These are phyloP conservation scores for Chrosomus eos DNA, from an alignment of 2,797 vertebrate species.

Conservation along the genomic window DNA sequence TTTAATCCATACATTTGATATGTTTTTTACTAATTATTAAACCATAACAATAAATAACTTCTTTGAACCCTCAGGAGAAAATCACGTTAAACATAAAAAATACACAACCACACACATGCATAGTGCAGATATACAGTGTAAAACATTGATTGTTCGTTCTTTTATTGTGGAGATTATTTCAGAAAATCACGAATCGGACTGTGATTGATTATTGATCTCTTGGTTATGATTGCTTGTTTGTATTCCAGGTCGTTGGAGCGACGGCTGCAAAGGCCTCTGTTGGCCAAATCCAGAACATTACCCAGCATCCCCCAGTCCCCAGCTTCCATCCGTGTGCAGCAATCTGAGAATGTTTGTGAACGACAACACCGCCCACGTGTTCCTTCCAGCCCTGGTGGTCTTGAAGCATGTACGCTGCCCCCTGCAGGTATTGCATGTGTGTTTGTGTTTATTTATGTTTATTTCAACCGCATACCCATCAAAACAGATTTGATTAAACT, in stretches of 20 bases:
- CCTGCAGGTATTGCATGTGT: constrained; percentile 76
- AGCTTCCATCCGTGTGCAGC: constrained; percentile 79
- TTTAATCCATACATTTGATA: background rate
- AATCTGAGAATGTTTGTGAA: constrained; percentile 71
- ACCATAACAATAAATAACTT: background rate
- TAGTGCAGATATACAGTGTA: no score
- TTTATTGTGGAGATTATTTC: background rate
- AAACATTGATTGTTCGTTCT: background rate
- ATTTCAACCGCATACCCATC: background rate
- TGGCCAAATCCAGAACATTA: constrained; percentile 89
- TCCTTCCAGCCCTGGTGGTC: constrained; percentile 62
- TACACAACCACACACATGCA: background rate
- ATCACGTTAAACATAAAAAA: background rate
- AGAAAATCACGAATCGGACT: background rate
- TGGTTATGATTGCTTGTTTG: background rate
- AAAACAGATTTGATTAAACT: background rate
- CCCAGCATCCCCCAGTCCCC: constrained; percentile 95
- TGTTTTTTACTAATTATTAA: background rate
- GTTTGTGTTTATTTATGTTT: background rate
- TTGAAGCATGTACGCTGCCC: constrained; percentile 84
- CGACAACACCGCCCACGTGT: constrained; percentile 68
- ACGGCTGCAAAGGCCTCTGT: constrained; percentile 84
- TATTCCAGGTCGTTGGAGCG: constrained; percentile 86
- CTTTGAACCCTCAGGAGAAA: background rate
- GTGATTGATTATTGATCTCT: constrained; percentile 12